Evolutionary conservation across 2,888 invertebrate species (phyloP), one percentile per base, ranked within the genome.

Genomic region (Harpalus rufipes): DNA sequence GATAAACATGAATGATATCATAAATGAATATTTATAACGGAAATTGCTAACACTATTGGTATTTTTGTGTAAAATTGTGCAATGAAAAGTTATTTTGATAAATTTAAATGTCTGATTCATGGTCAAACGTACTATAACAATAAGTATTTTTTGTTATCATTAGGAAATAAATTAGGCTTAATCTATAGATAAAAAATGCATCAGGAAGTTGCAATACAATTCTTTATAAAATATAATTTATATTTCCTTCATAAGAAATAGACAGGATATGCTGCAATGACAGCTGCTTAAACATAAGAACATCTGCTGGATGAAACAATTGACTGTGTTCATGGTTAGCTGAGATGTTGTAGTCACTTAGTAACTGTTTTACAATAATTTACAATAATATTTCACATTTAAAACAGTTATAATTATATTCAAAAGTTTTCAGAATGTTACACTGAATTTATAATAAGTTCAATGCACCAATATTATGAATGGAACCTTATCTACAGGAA

Each of bases 191-290:
- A 32, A 32, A 32, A 32, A 32, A 6, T 59, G 18, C 18, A 12
- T 14, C 4, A 56, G 56, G 56, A 56, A 59, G 16, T 59, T 16
- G 68, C 32, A 68, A 39, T 68, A 68, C 6, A 39, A 14, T 41
- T 32, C 32, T 32, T 63, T 25, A 25, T 25, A 25, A 25, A 16
- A 39, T 74, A 74, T 68, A 82, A 56, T 82, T 82, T 58, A 82
- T 82, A 61, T 61, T 51, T 82, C 58, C 72, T 82, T 76, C 61
- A 83, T 58, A 68, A 74, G 68, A 74, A 74, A 74, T 41, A 74
- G 59, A 82, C 82, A 82, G 82, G 82, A 84, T 84, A 84, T 84
- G 78, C 63, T 84, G 78, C 63, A 84, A 65, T 78, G 78, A 78
- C 84, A 84, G 84, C 84, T 84, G 84, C 56, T 59, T 83, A 61